These are phyloP conservation scores for Galago senegalensis DNA, from an alignment of 2,797 vertebrate species.

Conservation along the genomic window DNA sequence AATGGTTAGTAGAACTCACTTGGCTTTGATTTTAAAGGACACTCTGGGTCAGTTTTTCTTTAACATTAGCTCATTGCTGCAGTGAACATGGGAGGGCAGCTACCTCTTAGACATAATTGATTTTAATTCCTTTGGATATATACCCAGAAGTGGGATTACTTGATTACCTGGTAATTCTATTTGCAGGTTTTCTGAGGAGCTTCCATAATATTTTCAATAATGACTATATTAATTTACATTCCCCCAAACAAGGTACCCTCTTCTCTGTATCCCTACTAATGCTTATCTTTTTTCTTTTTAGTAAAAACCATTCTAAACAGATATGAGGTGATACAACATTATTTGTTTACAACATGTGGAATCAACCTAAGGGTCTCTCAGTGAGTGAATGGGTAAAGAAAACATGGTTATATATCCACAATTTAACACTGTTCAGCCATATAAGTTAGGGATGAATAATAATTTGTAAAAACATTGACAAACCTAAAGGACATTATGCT, in stretches of 20 bases:
- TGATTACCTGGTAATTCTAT: neutral
- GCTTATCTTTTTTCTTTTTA: neutral
- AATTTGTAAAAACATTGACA: neutral
- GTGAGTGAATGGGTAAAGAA: neutral
- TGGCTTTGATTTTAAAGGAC: constrained; percentile 46
- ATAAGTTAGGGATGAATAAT: no score
- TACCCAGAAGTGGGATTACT: neutral
- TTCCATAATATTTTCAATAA: neutral
- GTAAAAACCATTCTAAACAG: neutral
- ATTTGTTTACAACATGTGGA: neutral
- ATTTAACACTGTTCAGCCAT: neutral
- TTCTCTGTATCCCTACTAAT: neutral
- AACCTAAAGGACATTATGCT: neutral
- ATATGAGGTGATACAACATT: neutral
- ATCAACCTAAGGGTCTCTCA: neutral
- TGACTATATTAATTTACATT: neutral
- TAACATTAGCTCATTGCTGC: neutral
- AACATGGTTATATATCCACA: neutral
- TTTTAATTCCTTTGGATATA: neutral
- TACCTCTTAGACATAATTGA: neutral
- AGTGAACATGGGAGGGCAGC: neutral
- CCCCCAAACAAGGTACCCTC: neutral
- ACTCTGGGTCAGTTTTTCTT: neutral
- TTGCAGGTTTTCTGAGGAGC: neutral
- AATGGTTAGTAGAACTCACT: constrained; percentile 42